Evolutionary conservation across 2,888 invertebrate genomes (phyloP), one percentile per base, ranked within the genome.

Genomic region (Odontocerum albicorne): DNA sequence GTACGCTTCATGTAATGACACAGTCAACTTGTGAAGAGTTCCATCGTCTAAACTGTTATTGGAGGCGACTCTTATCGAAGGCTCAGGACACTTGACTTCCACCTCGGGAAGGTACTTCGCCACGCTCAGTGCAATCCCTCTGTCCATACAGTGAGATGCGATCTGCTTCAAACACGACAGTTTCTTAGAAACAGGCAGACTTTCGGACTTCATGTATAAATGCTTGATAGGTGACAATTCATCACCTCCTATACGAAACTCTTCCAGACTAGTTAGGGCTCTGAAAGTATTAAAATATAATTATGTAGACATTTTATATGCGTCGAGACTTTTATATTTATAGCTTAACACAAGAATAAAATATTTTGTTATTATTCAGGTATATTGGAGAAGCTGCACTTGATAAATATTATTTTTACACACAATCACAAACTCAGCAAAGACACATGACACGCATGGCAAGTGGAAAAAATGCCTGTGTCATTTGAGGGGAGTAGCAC

Each of bases 171-270:
- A 73, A 60, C 84, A 72, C 8, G 72, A 68, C 15, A 78, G 70
- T 63, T 85, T 84, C 1, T 70, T 66, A 0, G 70, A 66, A 57
- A 68, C 69, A 1, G 74, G 73, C 0, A 75, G 62, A 31, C 79
- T 79, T 1, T 75, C 66, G 7, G 78, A 72, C 3, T 75, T 77
- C 32, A 92, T 70, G 64, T 84, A 84, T 1, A 93, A 67, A 68
- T 90, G 90, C 62, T 91, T 90, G 0, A 91, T 70, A 0, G 93
- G 92, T 0, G 90, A 88, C 0, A 85, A 63, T 3, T 74, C 73
- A 62, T 84, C 76, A 2, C 88, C 88, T 3, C 75, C 67, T 61
- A 85, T 69, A n/a, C 65, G 70, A 64, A 75, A 77, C 63, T 78
- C 66, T 42, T 75, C 71, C 6, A 84, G 70, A 2, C 68, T 65